A percentile compares a stretch with the other conserved stretches of the same genome.
These are phyloP conservation scores for Centropyge bicolor DNA, from an alignment of 2,797 vertebrate genomes.

Conservation along the genomic window DNA sequence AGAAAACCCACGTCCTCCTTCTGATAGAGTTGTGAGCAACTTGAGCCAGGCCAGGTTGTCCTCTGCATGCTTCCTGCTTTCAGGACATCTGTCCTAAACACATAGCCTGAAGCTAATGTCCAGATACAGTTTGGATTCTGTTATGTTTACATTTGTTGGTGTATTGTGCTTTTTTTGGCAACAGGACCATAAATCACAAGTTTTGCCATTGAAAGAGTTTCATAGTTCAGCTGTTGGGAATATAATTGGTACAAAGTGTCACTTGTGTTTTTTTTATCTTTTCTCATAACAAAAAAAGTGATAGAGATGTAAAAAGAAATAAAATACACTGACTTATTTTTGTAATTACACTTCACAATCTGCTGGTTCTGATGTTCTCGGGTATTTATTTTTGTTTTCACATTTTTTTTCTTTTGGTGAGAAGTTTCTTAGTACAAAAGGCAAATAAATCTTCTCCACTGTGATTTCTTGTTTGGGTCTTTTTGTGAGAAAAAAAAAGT, in stretches of 20 bases:
- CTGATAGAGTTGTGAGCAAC: background rate
- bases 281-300: background rate
- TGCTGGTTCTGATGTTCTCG: conserved; percentile 46
- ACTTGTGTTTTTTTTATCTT: background rate
- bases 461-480: conserved; percentile 9
- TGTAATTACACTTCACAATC: conserved; percentile 51
- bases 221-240: conserved; percentile 24
- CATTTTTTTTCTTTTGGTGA: conserved; percentile 60
- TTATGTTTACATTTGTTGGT: conserved; percentile 63
- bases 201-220: conserved; percentile 5
- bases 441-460: conserved; percentile 65
- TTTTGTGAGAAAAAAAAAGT: background rate
- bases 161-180: conserved; percentile 30
- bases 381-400: conserved; percentile 76
- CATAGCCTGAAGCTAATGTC: conserved; percentile 1
- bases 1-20: background rate
- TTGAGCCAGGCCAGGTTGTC: background rate
- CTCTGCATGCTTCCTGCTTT: conserved; percentile 10
- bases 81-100: background rate
- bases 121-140: conserved; percentile 30
- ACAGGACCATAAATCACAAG: conserved; percentile 13
- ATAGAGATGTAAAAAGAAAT: conserved; percentile 48
- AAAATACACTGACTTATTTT: conserved; percentile 55
- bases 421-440: conserved; percentile 56
- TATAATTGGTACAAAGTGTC: background rate